Percentiles rank a stretch among this genome's conserved stretches.
phyloP scores from a whole-genome alignment of 1,140 invertebrate genomes.

The Leptoteleia sp. region DNA sequence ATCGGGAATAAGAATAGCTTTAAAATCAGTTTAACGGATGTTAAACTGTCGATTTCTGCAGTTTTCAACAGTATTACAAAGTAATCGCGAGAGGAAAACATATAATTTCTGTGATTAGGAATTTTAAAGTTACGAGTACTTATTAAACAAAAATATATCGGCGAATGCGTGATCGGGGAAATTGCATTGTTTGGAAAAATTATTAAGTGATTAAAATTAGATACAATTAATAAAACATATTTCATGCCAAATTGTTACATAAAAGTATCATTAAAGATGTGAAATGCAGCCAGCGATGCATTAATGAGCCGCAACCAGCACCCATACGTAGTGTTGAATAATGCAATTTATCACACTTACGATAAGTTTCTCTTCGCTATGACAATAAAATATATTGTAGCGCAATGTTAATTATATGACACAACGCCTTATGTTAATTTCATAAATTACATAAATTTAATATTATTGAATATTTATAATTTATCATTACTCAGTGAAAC shows the following conservation, averaged over 20 bases:
- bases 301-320: constrained; percentile 35
- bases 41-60: constrained; percentile 2
- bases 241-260: constrained; percentile 41
- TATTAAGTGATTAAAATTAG: constrained; percentile 20
- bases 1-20: not conserved
- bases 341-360: constrained; percentile 48
- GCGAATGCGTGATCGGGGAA: not conserved
- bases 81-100: constrained; percentile 12
- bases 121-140: not conserved
- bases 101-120: constrained; percentile 1
- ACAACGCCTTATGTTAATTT: constrained; percentile 35
- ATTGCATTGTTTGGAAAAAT: not conserved
- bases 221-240: constrained; percentile 20
- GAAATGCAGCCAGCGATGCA: constrained; percentile 39
- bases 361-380: constrained; percentile 45
- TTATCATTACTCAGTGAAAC: constrained; percentile 17
- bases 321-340: constrained; percentile 51
- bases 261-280: constrained; percentile 44
- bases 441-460: constrained; percentile 36
- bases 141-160: too few species aligned
- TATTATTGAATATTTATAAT: constrained; percentile 38
- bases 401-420: constrained; percentile 40
- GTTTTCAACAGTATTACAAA: too few species aligned
- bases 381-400: constrained; percentile 45
- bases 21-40: not conserved